Conservation (phyloP, 2,797 vertebrate genomes). For the Diceros bicornis region DNA sequence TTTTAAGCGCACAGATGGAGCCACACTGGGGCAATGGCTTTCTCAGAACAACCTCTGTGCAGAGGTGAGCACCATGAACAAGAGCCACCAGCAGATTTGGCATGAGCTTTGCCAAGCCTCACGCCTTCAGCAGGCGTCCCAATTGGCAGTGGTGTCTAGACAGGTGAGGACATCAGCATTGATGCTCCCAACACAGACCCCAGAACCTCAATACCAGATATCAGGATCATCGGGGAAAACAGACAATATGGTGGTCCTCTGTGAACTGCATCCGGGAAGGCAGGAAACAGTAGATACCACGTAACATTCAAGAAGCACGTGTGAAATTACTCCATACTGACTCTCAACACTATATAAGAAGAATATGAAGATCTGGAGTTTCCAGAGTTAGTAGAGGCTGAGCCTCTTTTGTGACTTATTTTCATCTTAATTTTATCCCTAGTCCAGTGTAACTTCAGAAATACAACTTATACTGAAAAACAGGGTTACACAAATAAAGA, state of each 20-base stretch:
- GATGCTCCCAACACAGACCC: not conserved
- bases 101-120: not conserved
- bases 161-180: not conserved
- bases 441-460: slow-evolving; percentile 15
- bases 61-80: slow-evolving; percentile 51
- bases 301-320: not conserved
- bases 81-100: slow-evolving; percentile 54
- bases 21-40: slow-evolving; percentile 59
- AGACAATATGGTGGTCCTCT: not conserved
- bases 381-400: not conserved
- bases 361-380: not conserved
- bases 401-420: not conserved
- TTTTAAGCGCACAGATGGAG: slow-evolving; percentile 26
- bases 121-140: not conserved
- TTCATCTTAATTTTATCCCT: slow-evolving; percentile 32
- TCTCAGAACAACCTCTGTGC: slow-evolving; percentile 69
- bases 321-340: not conserved
- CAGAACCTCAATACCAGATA: not conserved
- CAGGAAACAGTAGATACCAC: fast-evolving
- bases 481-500: not conserved
- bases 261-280: not conserved
- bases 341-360: not conserved
- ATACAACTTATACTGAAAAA: slow-evolving; percentile 11
- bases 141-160: not conserved
- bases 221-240: not conserved